phyloP scores from a whole-genome alignment of 1,140 invertebrate genomes.

The Listronotus bonariensis region DNA sequence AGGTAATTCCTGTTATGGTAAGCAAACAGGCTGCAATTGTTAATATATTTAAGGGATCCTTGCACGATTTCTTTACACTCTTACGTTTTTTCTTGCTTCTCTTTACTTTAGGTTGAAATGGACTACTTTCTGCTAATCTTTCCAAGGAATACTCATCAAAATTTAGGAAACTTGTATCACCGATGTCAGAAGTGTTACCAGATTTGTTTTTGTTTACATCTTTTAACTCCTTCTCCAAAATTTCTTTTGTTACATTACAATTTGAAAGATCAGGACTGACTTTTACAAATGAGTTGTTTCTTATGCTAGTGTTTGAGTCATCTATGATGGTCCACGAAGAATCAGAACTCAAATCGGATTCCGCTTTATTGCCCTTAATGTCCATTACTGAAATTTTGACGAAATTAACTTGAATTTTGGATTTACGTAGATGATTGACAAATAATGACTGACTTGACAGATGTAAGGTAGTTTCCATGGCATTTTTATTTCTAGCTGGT shows the following conservation, averaged over 20 bases:
- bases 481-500: too few species aligned
- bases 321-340: slow-evolving; percentile 36
- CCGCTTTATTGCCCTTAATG: slow-evolving; percentile 6
- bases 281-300: slow-evolving; percentile 20
- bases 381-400: slow-evolving; percentile 19
- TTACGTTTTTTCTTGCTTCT: slow-evolving; percentile 2
- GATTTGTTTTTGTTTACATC: background rate
- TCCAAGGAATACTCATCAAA: slow-evolving; percentile 6
- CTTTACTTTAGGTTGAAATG: background rate
- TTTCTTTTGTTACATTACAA: slow-evolving; percentile 13
- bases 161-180: background rate
- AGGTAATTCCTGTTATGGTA: slow-evolving; percentile 26
- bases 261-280: background rate
- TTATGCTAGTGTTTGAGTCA: slow-evolving; percentile 11
- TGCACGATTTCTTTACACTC: slow-evolving; percentile 1
- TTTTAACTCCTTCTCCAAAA: slow-evolving; percentile 1
- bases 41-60: slow-evolving; percentile 21
- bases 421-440: slow-evolving; percentile 15
- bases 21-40: slow-evolving; percentile 28
- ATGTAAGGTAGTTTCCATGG: background rate
- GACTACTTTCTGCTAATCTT: background rate
- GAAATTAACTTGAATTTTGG: slow-evolving; percentile 15
- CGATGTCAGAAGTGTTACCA: background rate
- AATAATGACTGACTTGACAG: slow-evolving; percentile 19
- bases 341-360: slow-evolving; percentile 28